Evolutionary conservation across 2,888 invertebrate species (phyloP).

Genomic region (Athetis lepigone): DNA sequence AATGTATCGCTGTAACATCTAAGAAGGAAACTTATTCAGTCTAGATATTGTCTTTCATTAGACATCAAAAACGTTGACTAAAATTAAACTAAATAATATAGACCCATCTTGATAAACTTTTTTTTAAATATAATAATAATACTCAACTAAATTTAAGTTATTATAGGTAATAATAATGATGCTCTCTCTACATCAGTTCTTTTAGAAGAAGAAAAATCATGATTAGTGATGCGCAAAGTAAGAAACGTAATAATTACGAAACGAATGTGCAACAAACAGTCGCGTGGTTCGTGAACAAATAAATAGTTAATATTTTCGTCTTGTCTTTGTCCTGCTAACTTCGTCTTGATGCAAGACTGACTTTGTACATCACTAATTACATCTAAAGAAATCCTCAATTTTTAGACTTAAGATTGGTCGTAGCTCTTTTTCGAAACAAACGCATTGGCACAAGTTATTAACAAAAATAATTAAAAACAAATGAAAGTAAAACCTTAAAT

Average conservation of each 20-base stretch:
- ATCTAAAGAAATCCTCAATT: constrained; percentile 56
- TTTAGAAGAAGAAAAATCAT: constrained; percentile 69
- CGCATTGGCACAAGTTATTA: constrained; percentile 77
- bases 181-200: constrained; percentile 78
- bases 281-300: constrained; percentile 41
- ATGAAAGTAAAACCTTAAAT: constrained; percentile 57
- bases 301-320: constrained; percentile 39
- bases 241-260: constrained; percentile 48
- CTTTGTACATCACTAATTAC: constrained; percentile 65
- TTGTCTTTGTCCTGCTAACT: constrained; percentile 46
- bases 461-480: constrained; percentile 61
- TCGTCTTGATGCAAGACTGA: constrained; percentile 57
- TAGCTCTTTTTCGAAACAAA: constrained; percentile 67
- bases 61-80: constrained; percentile 84
- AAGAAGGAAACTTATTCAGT: constrained; percentile 86
- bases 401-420: constrained; percentile 69
- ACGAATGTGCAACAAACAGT: constrained; percentile 42
- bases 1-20: constrained; percentile 72
- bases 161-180: constrained; percentile 75
- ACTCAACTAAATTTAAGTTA: constrained; percentile 83
- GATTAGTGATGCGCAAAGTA: constrained; percentile 64
- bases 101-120: constrained; percentile 75
- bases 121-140: constrained; percentile 74
- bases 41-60: constrained; percentile 88
- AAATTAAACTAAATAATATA: constrained; percentile 74